A percentile compares a stretch with the other conserved stretches of the same genome.
phyloP scores from a whole-genome alignment of 2,797 vertebrate genomes.

The Pseudocheirus occidentalis region DNA sequence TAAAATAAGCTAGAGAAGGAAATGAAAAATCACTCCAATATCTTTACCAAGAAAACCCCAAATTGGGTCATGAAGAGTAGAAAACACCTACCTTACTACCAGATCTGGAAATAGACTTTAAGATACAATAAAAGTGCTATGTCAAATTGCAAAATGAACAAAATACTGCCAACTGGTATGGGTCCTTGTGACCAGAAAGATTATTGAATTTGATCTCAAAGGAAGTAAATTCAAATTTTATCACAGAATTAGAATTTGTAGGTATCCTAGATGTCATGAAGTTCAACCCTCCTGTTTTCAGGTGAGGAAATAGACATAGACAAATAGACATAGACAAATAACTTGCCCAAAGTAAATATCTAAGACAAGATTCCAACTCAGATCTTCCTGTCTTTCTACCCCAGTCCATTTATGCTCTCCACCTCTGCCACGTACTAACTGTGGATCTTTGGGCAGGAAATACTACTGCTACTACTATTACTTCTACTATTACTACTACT shows the following conservation, averaged over 20 bases:
- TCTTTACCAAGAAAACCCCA: neutral
- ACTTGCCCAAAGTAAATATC: neutral
- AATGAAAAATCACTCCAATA: neutral
- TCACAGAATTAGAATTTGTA: neutral
- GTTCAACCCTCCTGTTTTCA: neutral
- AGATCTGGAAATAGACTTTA: neutral
- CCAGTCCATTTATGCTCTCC: neutral
- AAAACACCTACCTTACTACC: neutral
- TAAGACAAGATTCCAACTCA: neutral
- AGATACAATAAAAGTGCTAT: neutral
- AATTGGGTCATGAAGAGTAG: neutral
- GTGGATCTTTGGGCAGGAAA: neutral
- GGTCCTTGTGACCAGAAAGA: neutral
- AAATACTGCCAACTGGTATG: neutral
- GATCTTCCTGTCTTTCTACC: neutral
- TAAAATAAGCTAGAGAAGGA: neutral
- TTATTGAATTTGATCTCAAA: neutral
- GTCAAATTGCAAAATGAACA: neutral
- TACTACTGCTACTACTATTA: neutral
- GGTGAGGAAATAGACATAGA: neutral
- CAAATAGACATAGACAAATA: too few relatives aligned
- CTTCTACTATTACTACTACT: too few relatives aligned
- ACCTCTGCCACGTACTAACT: neutral
- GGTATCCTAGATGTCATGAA: neutral
- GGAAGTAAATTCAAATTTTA: neutral